phyloP scores from a whole-genome alignment of 1,140 invertebrate genomes.

The Episyrphus balteatus region DNA sequence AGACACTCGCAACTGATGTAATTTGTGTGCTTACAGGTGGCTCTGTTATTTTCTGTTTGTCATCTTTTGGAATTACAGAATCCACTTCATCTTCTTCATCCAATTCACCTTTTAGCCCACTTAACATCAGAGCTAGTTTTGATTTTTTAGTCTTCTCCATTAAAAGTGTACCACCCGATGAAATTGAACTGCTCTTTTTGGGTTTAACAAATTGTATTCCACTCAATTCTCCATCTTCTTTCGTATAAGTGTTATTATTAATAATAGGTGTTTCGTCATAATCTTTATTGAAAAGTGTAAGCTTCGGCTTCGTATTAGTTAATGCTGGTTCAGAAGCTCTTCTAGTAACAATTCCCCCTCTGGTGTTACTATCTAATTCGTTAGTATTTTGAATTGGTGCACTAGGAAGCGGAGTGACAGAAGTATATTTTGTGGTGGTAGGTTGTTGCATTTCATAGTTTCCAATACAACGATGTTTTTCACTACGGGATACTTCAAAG shows the following conservation, averaged over 20 bases:
- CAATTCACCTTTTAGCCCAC: constrained; percentile 27
- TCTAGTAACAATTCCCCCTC: neutral
- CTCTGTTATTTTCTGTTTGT: neutral
- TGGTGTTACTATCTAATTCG: neutral
- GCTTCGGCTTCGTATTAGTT: constrained; percentile 16
- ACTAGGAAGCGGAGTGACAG: too few species aligned
- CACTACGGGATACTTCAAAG: too few species aligned
- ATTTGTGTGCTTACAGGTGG: constrained; percentile 1
- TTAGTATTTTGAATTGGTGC: too few species aligned
- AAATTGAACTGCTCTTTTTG: constrained; percentile 15
- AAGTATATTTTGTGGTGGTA: too few species aligned
- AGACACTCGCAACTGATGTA: neutral
- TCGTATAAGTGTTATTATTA: neutral
- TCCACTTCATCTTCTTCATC: constrained; percentile 14
- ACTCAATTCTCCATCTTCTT: constrained; percentile 15
- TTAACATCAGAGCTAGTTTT: constrained; percentile 30
- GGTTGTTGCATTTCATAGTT: too few species aligned
- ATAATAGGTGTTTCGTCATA: constrained; percentile 2
- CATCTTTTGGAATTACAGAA: constrained; percentile 11
- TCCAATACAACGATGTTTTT: too few species aligned
- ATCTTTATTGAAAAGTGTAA: constrained; percentile 28
- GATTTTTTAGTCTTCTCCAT: constrained; percentile 31
- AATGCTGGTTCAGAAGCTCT: constrained; percentile 13
- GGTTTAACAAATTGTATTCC: constrained; percentile 33
- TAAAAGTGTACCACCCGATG: constrained; percentile 12